Percentiles rank a stretch among this genome's conserved stretches.
phyloP scores from a whole-genome alignment of 2,113 vertebrate genomes.

The Colossoma macropomum region DNA sequence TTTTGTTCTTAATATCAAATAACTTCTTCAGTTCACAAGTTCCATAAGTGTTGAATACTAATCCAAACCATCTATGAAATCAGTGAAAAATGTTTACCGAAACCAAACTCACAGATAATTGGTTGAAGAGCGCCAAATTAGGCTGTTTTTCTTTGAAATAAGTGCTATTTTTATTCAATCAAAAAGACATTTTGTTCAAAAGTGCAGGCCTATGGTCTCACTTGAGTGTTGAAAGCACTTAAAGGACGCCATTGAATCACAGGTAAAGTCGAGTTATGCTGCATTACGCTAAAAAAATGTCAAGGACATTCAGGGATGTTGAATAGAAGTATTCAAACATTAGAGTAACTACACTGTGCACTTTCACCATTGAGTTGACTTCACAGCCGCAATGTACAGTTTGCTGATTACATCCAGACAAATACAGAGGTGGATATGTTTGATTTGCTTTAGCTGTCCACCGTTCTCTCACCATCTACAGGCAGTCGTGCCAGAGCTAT shows the following conservation, averaged over 20 bases:
- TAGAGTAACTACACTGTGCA: conserved; percentile 53
- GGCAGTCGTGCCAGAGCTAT: not conserved
- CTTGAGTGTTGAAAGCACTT: conserved; percentile 30
- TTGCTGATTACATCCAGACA: not conserved
- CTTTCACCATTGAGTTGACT: conserved; percentile 44
- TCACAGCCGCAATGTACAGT: conserved; percentile 10
- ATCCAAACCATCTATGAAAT: not conserved
- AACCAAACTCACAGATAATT: not conserved
- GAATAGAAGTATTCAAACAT: conserved; percentile 35
- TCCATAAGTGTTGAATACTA: not conserved
- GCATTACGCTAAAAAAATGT: conserved; percentile 35
- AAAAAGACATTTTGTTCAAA: not conserved
- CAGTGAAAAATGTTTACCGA: conserved; percentile 19
- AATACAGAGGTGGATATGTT: not conserved
- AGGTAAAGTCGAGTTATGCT: conserved; percentile 42
- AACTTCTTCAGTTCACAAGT: not conserved
- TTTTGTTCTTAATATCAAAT: conserved; percentile 1
- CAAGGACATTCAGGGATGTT: conserved; percentile 53
- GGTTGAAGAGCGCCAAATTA: not conserved
- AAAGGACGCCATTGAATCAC: conserved; percentile 22
- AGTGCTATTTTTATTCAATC: not conserved
- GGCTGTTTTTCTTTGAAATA: not conserved
- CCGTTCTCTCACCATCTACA: not conserved
- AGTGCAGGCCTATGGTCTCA: not conserved
- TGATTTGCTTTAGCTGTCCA: not conserved